These are phyloP conservation scores for Phania funesta DNA, from an alignment of 2,888 invertebrate species.

Conservation along the genomic window DNA sequence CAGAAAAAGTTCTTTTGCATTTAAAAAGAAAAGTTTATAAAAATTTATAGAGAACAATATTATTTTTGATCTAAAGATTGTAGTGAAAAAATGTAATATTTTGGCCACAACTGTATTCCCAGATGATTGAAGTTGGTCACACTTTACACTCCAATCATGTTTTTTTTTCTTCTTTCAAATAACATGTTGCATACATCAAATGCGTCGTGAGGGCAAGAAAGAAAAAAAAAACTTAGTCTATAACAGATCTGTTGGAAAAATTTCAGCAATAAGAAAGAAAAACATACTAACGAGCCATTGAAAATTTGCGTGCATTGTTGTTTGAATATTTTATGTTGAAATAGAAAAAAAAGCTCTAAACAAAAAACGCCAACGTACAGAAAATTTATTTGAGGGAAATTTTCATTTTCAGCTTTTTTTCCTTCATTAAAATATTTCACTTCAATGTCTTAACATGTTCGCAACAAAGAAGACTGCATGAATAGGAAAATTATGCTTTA, in stretches of 20 bases:
- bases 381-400: slow-evolving; percentile 7
- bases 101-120: neutral
- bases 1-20: too few relatives aligned
- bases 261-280: slow-evolving; percentile 31
- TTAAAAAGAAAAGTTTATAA: too few relatives aligned
- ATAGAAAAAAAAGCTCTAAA: slow-evolving; percentile 20
- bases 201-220: neutral
- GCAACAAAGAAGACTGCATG: neutral
- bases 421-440: slow-evolving; percentile 4
- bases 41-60: too few relatives aligned
- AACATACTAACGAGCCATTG: slow-evolving; percentile 64
- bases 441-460: slow-evolving; percentile 36
- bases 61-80: too few relatives aligned
- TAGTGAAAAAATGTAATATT: too few relatives aligned
- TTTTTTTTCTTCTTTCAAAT: neutral
- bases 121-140: neutral
- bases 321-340: slow-evolving; percentile 40
- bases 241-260: neutral
- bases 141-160: neutral
- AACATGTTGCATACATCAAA: slow-evolving; percentile 46
- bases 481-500: slow-evolving; percentile 50
- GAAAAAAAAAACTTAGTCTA: neutral
- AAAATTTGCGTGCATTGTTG: slow-evolving; percentile 65
- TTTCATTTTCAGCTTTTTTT: slow-evolving; percentile 10
- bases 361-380: slow-evolving; percentile 1